A percentile compares a stretch with the other conserved stretches of the same genome.
Evolutionary conservation across 2,888 invertebrate genomes (phyloP).

Genomic region (Plagodis dolabraria): DNA sequence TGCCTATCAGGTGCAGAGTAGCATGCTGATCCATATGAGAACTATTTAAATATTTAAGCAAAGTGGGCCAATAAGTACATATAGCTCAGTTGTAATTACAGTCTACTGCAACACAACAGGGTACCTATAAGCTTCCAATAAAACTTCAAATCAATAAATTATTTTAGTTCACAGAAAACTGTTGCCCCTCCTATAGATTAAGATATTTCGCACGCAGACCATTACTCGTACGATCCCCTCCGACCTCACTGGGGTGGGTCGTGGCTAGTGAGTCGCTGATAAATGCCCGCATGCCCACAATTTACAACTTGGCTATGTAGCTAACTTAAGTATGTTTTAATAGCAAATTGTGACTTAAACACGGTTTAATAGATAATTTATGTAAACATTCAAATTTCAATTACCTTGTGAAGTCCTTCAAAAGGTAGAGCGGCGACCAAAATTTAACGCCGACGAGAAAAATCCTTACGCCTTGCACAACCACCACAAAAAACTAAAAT

Average conservation of each 20-base stretch:
- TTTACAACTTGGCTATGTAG: slow-evolving; percentile 29
- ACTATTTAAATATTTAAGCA: no score
- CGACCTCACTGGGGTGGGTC: slow-evolving; percentile 47
- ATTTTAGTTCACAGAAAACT: slow-evolving; percentile 22
- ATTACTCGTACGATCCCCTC: slow-evolving; percentile 48
- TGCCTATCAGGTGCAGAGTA: no score
- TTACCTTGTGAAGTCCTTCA: slow-evolving; percentile 56
- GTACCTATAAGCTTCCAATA: slow-evolving; percentile 3
- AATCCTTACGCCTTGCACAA: slow-evolving; percentile 80
- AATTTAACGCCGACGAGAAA: slow-evolving; percentile 55
- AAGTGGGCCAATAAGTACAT: background rate
- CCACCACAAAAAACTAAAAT: slow-evolving; percentile 71
- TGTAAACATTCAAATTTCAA: slow-evolving; percentile 25
- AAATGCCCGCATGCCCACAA: slow-evolving; percentile 51
- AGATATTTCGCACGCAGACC: slow-evolving; percentile 49
- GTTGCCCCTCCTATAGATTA: slow-evolving; percentile 42
- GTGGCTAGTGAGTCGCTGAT: slow-evolving; percentile 41
- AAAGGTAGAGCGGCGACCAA: slow-evolving; percentile 49
- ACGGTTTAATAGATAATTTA: slow-evolving; percentile 25
- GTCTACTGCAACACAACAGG: background rate
- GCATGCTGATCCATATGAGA: no score
- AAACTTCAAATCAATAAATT: slow-evolving; percentile 19
- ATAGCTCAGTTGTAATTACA: background rate
- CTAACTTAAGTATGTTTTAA: slow-evolving; percentile 13
- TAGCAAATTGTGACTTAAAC: slow-evolving; percentile 25